A percentile compares a stretch with the other conserved stretches of the same genome.
Evolutionary conservation across 2,888 invertebrate genomes (phyloP).

Genomic region (Villa cingulata): DNA sequence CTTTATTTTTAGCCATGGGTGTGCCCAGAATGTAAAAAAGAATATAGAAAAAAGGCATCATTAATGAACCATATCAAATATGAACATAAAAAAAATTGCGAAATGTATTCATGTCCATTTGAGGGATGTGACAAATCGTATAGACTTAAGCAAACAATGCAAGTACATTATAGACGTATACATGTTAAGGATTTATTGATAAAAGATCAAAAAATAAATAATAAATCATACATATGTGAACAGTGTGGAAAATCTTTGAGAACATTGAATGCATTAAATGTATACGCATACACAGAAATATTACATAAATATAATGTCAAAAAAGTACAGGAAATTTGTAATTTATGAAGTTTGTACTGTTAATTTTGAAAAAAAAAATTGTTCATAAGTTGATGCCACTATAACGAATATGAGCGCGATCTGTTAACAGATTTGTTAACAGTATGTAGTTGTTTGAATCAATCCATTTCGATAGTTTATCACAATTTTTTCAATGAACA

Average conservation of each 20-base stretch:
- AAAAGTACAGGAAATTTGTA: too few species aligned
- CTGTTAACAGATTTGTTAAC: too few species aligned
- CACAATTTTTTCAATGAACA: too few species aligned
- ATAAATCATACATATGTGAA: slow-evolving; percentile 5
- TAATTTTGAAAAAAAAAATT: too few species aligned
- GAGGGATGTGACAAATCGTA: slow-evolving; percentile 11
- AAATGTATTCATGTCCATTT: not conserved
- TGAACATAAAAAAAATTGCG: not conserved
- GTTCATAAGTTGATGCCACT: too few species aligned
- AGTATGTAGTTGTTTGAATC: too few species aligned
- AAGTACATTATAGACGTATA: slow-evolving; percentile 3
- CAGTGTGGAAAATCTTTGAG: slow-evolving; percentile 7
- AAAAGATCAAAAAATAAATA: not conserved
- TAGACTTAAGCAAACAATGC: slow-evolving; percentile 8
- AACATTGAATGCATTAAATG: slow-evolving; percentile 1
- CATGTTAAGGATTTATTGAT: not conserved
- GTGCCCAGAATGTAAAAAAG: slow-evolving; percentile 4
- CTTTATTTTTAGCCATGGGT: slow-evolving; percentile 8
- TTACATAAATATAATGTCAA: too few species aligned
- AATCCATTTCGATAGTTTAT: too few species aligned
- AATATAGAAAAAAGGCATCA: slow-evolving; percentile 1
- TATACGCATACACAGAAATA: not conserved
- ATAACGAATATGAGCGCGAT: too few species aligned
- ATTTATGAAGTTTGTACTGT: too few species aligned
- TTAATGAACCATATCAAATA: not conserved